These are phyloP conservation scores for Progne subis DNA, from an alignment of 2,113 vertebrate species.

Conservation along the genomic window DNA sequence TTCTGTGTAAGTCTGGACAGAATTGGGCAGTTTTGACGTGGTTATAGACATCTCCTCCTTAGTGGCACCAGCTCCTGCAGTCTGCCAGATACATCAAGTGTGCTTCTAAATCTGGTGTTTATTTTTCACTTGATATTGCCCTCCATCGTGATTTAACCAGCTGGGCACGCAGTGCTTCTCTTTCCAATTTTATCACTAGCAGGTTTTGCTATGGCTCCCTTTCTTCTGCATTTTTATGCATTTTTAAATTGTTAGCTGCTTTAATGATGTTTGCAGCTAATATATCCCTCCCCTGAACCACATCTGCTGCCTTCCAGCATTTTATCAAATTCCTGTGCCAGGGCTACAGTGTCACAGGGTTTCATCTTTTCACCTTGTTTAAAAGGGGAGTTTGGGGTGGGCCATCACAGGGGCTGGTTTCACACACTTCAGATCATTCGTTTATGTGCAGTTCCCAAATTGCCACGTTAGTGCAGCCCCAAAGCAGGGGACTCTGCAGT, in stretches of 20 bases:
- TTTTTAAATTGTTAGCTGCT: not conserved
- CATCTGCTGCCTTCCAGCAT: rapidly evolving
- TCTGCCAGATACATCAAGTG: not conserved
- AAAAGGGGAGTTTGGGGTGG: not conserved
- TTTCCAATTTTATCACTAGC: constrained; percentile 9
- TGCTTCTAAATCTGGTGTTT: constrained; percentile 42
- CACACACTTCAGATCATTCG: not conserved
- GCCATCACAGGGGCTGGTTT: not conserved
- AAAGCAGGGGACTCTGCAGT: not conserved
- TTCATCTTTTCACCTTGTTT: not conserved
- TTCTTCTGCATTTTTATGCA: not conserved
- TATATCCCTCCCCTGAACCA: not conserved
- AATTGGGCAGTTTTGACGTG: not conserved
- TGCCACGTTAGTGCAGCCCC: too few relatives aligned
- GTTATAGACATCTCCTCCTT: not conserved
- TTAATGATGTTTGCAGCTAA: not conserved
- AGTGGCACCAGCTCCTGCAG: not conserved
- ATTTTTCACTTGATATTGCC: not conserved
- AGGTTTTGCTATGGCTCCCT: not conserved
- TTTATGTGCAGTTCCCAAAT: not conserved
- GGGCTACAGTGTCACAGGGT: not conserved
- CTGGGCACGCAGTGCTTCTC: not conserved
- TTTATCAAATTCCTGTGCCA: not conserved
- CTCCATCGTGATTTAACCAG: constrained; percentile 19
- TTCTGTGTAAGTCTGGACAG: not conserved